These are phyloP conservation scores for Poecile montanus DNA, from an alignment of 2,797 vertebrate species.

Conservation along the genomic window DNA sequence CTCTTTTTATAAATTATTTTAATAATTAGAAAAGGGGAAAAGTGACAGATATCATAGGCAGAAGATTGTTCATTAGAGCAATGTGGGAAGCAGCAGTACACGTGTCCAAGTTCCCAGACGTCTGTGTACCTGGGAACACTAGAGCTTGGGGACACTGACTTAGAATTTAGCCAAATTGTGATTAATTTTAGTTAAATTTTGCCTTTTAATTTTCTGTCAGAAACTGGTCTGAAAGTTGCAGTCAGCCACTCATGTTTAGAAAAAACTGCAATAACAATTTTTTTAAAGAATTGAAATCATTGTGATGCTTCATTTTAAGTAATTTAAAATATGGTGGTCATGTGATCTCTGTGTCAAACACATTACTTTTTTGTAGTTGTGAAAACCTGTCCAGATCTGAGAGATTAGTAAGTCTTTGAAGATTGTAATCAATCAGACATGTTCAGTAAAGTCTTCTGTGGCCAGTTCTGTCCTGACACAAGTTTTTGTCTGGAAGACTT, in stretches of 20 bases:
- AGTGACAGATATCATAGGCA: background rate
- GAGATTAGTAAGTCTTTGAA: background rate
- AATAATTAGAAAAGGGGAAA: background rate
- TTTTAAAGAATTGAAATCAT: background rate
- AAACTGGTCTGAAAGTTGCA: background rate
- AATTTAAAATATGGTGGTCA: background rate
- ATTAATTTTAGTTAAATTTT: background rate
- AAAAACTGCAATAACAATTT: fast-evolving
- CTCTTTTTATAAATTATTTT: background rate
- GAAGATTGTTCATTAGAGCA: background rate
- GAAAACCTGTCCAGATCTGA: background rate
- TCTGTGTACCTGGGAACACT: background rate
- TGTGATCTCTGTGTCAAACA: background rate
- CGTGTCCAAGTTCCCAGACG: background rate
- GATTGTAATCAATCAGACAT: background rate
- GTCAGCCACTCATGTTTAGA: background rate
- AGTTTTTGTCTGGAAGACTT: background rate
- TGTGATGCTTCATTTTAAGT: background rate
- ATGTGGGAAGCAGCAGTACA: background rate
- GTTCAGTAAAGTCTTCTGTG: background rate
- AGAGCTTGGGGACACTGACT: background rate
- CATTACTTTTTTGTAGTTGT: background rate
- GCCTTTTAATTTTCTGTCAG: background rate
- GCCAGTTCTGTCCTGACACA: background rate
- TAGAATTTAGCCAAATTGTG: background rate